Percentiles rank a stretch among this genome's conserved stretches.
These are phyloP conservation scores for Amazona guildingii DNA, from an alignment of 2,113 vertebrate species.

Conservation along the genomic window DNA sequence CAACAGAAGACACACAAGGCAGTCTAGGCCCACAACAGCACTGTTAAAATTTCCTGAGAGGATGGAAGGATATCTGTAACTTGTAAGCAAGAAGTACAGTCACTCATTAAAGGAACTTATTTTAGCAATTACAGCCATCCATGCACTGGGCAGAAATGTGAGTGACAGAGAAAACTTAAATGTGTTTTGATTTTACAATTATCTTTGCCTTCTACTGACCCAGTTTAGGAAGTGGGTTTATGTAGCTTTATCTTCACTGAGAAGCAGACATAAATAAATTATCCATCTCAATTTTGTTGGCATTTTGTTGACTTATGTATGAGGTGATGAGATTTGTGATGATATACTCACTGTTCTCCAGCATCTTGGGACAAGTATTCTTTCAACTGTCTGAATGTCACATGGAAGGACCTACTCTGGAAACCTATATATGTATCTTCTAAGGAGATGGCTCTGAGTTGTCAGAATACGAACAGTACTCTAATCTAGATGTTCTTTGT, in stretches of 20 bases:
- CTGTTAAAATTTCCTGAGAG: background rate
- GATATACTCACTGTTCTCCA: background rate
- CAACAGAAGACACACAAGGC: background rate
- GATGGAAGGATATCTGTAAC: background rate
- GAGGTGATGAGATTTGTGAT: background rate
- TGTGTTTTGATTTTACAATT: constrained; percentile 10
- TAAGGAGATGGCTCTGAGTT: background rate
- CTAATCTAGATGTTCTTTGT: background rate
- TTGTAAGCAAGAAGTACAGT: background rate
- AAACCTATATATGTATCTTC: background rate
- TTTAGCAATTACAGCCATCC: background rate
- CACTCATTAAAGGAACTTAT: background rate
- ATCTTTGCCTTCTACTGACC: constrained; percentile 15
- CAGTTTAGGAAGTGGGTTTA: constrained; percentile 27
- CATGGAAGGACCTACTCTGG: background rate
- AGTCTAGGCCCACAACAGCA: background rate
- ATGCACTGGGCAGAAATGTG: background rate
- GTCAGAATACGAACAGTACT: background rate
- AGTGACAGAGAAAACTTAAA: background rate
- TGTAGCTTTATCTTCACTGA: background rate
- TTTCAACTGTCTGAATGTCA: background rate
- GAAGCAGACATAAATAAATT: constrained; percentile 42
- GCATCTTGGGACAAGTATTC: background rate
- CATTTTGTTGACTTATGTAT: constrained; percentile 36
- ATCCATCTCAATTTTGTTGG: constrained; percentile 34